Conservation (phyloP, 2,797 vertebrate species). For the Molossus molossus region DNA sequence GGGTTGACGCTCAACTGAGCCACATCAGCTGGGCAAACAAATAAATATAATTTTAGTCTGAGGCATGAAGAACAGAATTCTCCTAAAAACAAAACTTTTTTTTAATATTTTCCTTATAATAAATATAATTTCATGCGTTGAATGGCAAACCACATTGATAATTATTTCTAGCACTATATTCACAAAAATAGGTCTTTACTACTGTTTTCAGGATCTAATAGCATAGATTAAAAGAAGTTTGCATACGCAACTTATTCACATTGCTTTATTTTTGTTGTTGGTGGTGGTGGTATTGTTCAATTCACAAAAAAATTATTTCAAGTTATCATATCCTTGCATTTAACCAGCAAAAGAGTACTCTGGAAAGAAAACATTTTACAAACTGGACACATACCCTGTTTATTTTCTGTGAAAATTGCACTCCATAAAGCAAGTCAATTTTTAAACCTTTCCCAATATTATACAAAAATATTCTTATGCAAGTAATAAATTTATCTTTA, state of each 20-base stretch:
- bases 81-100: conserved; percentile 32
- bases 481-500: conserved; percentile 88
- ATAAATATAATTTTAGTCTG: conserved; percentile 45
- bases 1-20: too few relatives aligned
- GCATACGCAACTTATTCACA: conserved; percentile 89
- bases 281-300: conserved; percentile 79
- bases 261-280: conserved; percentile 89
- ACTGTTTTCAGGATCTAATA: conserved; percentile 30
- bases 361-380: conserved; percentile 89
- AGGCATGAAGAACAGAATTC: conserved; percentile 55
- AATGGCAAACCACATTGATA: background rate
- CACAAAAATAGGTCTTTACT: conserved; percentile 2
- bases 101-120: conserved; percentile 58
- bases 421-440: conserved; percentile 88
- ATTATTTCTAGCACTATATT: conserved; percentile 66
- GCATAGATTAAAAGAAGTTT: conserved; percentile 85
- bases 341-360: conserved; percentile 88
- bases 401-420: conserved; percentile 89
- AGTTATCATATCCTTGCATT: conserved; percentile 88
- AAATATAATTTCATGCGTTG: background rate
- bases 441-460: conserved; percentile 87
- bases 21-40: background rate
- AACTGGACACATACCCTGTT: conserved; percentile 89
- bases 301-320: conserved; percentile 89
- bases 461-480: conserved; percentile 92